Evolutionary conservation across 2,888 invertebrate genomes (phyloP).

Genomic region (Synanthedon myopaeformis): DNA sequence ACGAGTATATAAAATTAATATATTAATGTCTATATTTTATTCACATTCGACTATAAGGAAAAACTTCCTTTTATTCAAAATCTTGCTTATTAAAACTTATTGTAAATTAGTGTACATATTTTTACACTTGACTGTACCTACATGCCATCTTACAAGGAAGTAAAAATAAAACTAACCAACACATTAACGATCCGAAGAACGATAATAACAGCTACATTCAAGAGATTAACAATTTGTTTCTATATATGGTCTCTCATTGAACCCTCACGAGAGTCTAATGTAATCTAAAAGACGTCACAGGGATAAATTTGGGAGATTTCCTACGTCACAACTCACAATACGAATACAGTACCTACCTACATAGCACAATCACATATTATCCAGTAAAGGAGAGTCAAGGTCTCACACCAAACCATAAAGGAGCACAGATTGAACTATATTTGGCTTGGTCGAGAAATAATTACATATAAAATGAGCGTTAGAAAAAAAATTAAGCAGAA

Average conservation of each 20-base stretch:
- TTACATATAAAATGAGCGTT: neutral
- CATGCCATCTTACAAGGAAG: too few species aligned
- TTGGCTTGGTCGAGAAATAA: neutral
- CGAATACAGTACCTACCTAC: slow-evolving; percentile 18
- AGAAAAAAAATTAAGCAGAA: neutral
- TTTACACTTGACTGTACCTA: too few species aligned
- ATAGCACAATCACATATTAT: slow-evolving; percentile 40
- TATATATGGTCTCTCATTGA: slow-evolving; percentile 17
- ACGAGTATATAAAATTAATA: too few species aligned
- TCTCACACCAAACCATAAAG: slow-evolving; percentile 28
- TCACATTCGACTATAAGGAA: too few species aligned
- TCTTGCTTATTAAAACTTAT: too few species aligned
- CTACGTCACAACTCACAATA: slow-evolving; percentile 41
- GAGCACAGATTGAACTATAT: slow-evolving; percentile 12
- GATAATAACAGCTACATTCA: slow-evolving; percentile 4
- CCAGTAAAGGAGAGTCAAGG: slow-evolving; percentile 43
- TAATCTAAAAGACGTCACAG: slow-evolving; percentile 37
- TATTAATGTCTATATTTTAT: too few species aligned
- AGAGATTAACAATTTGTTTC: slow-evolving; percentile 14
- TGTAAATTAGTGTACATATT: too few species aligned
- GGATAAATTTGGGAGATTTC: slow-evolving; percentile 43
- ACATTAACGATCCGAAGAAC: neutral
- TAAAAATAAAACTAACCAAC: too few species aligned
- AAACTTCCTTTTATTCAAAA: too few species aligned
- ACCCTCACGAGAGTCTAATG: slow-evolving; percentile 22